These are phyloP conservation scores for Orthonevra nobilis DNA, from an alignment of 2,888 invertebrate species.

Conservation along the genomic window DNA sequence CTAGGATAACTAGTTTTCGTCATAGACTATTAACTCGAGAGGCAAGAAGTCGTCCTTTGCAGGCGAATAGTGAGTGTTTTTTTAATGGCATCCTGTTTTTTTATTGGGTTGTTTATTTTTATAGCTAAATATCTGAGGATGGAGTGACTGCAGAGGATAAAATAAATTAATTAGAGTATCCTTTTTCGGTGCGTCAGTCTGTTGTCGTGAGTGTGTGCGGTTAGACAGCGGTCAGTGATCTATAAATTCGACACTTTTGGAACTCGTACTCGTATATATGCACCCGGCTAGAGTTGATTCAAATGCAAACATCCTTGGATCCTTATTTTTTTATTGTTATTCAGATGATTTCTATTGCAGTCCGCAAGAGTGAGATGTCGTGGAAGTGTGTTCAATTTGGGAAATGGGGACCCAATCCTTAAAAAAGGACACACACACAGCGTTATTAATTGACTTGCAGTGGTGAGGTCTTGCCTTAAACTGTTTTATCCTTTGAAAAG, in stretches of 20 bases:
- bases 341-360: conserved; percentile 1
- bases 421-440: too few relatives aligned
- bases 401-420: conserved; percentile 15
- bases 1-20: conserved; percentile 60
- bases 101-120: conserved; percentile 62
- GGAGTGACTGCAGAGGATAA: conserved; percentile 32
- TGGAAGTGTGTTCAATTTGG: conserved; percentile 38
- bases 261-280: too few relatives aligned
- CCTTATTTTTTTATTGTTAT: not conserved
- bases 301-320: conserved; percentile 3
- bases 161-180: conserved; percentile 63
- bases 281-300: conserved; percentile 25
- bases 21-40: conserved; percentile 60
- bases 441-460: conserved; percentile 34
- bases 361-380: conserved; percentile 46
- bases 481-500: conserved; percentile 7
- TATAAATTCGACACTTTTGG: conserved; percentile 61
- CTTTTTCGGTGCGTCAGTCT: conserved; percentile 24
- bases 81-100: conserved; percentile 36
- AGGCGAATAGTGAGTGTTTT: conserved; percentile 7
- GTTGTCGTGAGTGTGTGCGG: conserved; percentile 46
- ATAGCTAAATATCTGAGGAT: conserved; percentile 40
- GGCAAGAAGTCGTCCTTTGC: conserved; percentile 19
- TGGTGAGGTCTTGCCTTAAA: conserved; percentile 16
- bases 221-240: conserved; percentile 63